Percentiles rank a stretch among this genome's conserved stretches.
Conservation (phyloP, 2,797 vertebrate species). For the Hemitrygon akajei region DNA sequence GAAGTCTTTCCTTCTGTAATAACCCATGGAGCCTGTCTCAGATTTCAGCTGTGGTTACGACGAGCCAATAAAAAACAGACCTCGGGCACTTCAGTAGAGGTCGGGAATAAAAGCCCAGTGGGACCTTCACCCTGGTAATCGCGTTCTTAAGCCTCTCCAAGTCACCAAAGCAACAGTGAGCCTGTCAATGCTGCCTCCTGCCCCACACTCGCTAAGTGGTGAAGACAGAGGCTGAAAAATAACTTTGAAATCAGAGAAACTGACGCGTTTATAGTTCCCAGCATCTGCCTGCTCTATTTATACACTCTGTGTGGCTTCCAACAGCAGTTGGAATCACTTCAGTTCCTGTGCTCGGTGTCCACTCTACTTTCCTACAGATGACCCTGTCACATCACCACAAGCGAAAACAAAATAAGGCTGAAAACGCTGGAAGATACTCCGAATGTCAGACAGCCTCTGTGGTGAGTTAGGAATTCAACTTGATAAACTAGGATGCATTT, state of each 20-base stretch:
- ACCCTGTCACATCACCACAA: background rate
- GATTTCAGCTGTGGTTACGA: background rate
- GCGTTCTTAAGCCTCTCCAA: too few species aligned
- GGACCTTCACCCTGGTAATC: background rate
- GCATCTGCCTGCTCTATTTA: background rate
- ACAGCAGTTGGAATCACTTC: background rate
- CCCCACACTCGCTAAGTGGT: background rate
- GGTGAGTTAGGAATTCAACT: too few species aligned
- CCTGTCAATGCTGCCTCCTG: background rate
- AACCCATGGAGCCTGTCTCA: background rate
- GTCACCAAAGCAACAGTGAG: too few species aligned
- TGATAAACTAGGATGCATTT: too few species aligned
- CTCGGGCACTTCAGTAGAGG: background rate
- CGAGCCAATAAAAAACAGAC: background rate
- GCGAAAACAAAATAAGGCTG: background rate
- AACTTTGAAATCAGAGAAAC: background rate
- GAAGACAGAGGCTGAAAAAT: background rate
- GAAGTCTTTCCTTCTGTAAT: too few species aligned
- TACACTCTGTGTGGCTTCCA: background rate
- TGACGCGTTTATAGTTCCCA: background rate
- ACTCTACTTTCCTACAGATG: background rate
- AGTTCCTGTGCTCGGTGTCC: background rate
- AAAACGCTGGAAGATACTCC: too few species aligned
- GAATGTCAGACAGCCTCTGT: too few species aligned
- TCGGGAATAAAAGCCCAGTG: background rate